Percentiles rank a stretch among this genome's conserved stretches.
Evolutionary conservation across 1,140 invertebrate species (phyloP).

Genomic region (Drosophila orosa): DNA sequence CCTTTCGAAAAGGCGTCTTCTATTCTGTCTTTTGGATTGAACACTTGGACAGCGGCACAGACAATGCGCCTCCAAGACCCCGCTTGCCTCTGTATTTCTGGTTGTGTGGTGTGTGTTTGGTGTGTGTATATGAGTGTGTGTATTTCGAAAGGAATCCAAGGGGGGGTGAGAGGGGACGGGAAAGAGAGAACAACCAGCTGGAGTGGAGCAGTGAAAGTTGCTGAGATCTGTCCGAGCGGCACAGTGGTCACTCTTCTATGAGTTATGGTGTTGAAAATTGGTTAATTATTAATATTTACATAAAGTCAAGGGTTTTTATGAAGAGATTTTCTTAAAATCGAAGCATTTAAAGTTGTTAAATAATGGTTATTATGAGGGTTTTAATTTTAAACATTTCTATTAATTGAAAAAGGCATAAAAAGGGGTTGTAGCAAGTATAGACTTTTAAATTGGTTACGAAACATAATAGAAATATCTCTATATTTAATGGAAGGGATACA

Average conservation of each 20-base stretch:
- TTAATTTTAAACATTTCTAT: not conserved
- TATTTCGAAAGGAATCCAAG: conserved; percentile 14
- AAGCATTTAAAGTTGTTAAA: not conserved
- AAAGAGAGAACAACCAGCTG: conserved; percentile 31
- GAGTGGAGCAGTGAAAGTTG: conserved; percentile 47
- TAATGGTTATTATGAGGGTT: no score
- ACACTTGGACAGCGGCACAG: conserved; percentile 4
- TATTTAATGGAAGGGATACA: not conserved
- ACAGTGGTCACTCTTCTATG: conserved; percentile 6
- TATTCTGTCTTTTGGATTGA: conserved; percentile 8
- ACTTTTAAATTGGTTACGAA: not conserved
- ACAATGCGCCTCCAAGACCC: conserved; percentile 14
- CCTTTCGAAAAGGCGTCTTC: conserved; percentile 7
- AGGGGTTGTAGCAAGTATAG: no score
- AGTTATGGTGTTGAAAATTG: not conserved
- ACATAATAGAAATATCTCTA: not conserved
- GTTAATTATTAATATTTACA: not conserved
- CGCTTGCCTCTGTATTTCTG: conserved; percentile 6
- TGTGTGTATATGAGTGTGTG: conserved; percentile 5
- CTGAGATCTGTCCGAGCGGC: conserved; percentile 23
- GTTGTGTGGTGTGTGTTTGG: not conserved
- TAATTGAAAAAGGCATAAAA: no score
- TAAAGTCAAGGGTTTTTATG: not conserved
- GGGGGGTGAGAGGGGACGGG: not conserved
- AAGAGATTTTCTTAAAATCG: accelerated